Evolutionary conservation across 2,113 vertebrate genomes (phyloP).

Genomic region (Myiopsitta monachus): DNA sequence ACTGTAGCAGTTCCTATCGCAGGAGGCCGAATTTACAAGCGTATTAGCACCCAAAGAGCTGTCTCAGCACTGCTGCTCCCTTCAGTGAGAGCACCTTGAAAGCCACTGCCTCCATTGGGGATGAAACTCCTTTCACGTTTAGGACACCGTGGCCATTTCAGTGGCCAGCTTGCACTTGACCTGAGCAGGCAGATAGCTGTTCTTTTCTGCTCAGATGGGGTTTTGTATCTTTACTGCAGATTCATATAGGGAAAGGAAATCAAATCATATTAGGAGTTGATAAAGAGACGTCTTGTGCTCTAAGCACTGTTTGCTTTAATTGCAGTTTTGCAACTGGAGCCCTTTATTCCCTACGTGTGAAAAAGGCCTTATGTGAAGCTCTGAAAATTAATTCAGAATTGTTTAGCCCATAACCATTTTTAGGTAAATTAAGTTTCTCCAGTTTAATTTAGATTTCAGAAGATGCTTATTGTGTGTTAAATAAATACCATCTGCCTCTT

Average conservation of each 20-base stretch:
- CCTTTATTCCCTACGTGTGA: constrained; percentile 3
- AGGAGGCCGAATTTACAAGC: constrained; percentile 29
- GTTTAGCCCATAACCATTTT: constrained; percentile 49
- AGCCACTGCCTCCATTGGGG: neutral
- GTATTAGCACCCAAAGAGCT: constrained; percentile 27
- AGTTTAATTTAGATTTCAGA: constrained; percentile 80
- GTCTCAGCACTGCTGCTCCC: constrained; percentile 40
- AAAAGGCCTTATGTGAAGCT: neutral
- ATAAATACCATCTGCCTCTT: constrained; percentile 80
- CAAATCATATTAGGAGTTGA: neutral
- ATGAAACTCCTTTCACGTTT: neutral
- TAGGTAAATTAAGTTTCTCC: constrained; percentile 70
- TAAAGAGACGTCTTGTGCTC: neutral
- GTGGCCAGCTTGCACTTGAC: neutral
- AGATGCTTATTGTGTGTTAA: constrained; percentile 73
- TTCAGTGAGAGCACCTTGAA: constrained; percentile 37
- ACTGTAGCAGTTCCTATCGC: neutral
- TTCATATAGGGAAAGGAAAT: neutral
- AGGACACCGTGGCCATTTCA: neutral
- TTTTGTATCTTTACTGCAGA: constrained; percentile 14
- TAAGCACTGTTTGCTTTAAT: neutral
- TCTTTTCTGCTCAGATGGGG: neutral
- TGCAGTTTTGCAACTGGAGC: neutral
- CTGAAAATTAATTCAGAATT: constrained; percentile 39
- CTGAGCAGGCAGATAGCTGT: neutral